Conservation (phyloP, 2,888 invertebrate genomes). For the Oscheius sp. region DNA sequence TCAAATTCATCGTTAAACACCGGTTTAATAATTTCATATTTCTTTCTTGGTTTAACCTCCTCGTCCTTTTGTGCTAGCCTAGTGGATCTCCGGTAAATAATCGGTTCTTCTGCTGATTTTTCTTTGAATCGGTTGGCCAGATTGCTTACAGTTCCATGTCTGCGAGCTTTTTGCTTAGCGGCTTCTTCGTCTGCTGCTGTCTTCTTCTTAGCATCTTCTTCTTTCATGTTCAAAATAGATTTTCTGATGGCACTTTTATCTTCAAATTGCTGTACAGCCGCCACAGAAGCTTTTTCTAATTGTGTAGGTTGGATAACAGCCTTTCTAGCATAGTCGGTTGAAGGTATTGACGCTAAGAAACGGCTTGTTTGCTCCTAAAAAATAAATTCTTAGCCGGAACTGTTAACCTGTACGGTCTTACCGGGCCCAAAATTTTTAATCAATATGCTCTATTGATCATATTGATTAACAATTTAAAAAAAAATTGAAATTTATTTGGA, state of each 20-base stretch:
- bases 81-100: constrained; percentile 58
- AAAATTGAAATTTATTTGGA: too few relatives aligned
- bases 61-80: constrained; percentile 38
- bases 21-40: constrained; percentile 63
- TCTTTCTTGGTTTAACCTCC: constrained; percentile 45
- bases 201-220: constrained; percentile 61
- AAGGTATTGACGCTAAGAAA: constrained; percentile 52
- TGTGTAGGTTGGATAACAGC: constrained; percentile 64
- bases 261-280: constrained; percentile 40
- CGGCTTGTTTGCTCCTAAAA: constrained; percentile 45
- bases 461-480: too few relatives aligned
- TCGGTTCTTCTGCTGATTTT: constrained; percentile 39
- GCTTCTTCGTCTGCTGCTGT: constrained; percentile 59
- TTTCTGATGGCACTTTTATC: constrained; percentile 65
- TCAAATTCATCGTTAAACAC: constrained; percentile 67
- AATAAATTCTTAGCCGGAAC: too few relatives aligned
- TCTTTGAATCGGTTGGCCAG: constrained; percentile 51
- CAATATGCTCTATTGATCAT: too few relatives aligned
- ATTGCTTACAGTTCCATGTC: constrained; percentile 55
- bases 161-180: constrained; percentile 55
- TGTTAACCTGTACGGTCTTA: too few relatives aligned
- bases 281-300: constrained; percentile 48
- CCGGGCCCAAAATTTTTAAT: too few relatives aligned
- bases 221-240: constrained; percentile 65
- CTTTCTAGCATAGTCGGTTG: constrained; percentile 63